phyloP scores from a whole-genome alignment of 1,140 invertebrate genomes.

The Maniola jurtina region DNA sequence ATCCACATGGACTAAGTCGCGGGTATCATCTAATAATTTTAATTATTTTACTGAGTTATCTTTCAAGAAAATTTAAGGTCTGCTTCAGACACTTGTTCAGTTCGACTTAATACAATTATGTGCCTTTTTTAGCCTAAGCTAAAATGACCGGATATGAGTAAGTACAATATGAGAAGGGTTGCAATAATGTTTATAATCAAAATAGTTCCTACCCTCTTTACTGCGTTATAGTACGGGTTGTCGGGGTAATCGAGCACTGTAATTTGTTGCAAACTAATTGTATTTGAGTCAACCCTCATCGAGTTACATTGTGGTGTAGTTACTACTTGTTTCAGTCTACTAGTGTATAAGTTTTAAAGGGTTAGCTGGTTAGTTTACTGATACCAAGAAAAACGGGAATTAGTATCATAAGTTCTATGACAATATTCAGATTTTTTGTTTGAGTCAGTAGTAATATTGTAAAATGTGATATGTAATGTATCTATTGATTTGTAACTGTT shows the following conservation, averaged over 20 bases:
- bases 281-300: conserved; percentile 17
- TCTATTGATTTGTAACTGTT: too few species aligned
- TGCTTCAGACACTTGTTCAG: too few species aligned
- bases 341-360: background rate
- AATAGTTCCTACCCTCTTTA: conserved; percentile 17
- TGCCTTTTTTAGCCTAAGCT: too few species aligned
- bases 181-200: conserved; percentile 21
- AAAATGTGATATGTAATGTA: too few species aligned
- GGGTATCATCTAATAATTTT: too few species aligned
- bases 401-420: too few species aligned
- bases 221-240: conserved; percentile 16
- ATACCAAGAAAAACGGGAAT: too few species aligned
- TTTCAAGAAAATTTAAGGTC: too few species aligned
- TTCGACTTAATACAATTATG: too few species aligned
- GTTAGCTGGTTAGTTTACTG: background rate
- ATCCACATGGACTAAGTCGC: too few species aligned
- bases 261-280: conserved; percentile 24
- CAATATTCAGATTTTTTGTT: background rate
- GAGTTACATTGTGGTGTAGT: conserved; percentile 5
- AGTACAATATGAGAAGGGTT: conserved; percentile 10
- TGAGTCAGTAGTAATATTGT: too few species aligned
- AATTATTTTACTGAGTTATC: too few species aligned
- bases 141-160: background rate
- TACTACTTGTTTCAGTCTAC: conserved; percentile 7
- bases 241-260: conserved; percentile 20